Base-by-base conservation (phyloP, 2,888 invertebrate species). In the Acronicta psi region DNA sequence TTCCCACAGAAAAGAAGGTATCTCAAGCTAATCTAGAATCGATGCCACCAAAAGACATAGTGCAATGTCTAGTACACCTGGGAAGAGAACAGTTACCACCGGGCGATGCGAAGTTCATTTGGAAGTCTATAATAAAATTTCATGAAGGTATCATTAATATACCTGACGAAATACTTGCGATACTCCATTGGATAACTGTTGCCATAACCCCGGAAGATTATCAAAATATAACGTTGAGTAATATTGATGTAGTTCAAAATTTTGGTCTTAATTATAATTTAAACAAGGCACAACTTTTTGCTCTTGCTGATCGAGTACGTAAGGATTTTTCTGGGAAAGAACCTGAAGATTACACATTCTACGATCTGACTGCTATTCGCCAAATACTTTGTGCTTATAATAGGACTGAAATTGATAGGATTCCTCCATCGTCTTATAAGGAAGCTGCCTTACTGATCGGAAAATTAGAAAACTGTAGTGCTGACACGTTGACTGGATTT, bases 321-420 rank as follows among this genome's bases (percentile, higher is more conserved):
- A 81, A 87, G 43, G 94, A 95, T 61, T 95, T 95, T 81, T 88
- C 92, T 1, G 88, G 85, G 0, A 96, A 96, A 80, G 85, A 86
- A 25, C 94, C 95, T 0, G 91, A 94, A 59, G 95, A 95, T 59
- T 95, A 95, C 69, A 95, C 95, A 0, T 92, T 89, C 68, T 95
- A 94, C 58, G 95, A 96, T 81, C 83, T 95, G 49, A 84, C 79
- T 37, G 93, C 94, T 0, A 77, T 96, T 51, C 86, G 92, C 31
- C 95, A 95, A 75, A 94, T 95, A 61, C 70, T 95, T 2, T 96
- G 96, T 71, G 91, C 91, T n/a, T 95, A 95, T 53, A 95, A 95
- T 69, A 82, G 80, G 23, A 91, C 91, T 18, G 94, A 95, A 62
- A 95, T 95, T 44, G 85, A 85, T 29, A 83, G 88, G 50, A 95